Evolutionary conservation across 2,888 invertebrate genomes (phyloP).

Genomic region (Rotaria macrura): DNA sequence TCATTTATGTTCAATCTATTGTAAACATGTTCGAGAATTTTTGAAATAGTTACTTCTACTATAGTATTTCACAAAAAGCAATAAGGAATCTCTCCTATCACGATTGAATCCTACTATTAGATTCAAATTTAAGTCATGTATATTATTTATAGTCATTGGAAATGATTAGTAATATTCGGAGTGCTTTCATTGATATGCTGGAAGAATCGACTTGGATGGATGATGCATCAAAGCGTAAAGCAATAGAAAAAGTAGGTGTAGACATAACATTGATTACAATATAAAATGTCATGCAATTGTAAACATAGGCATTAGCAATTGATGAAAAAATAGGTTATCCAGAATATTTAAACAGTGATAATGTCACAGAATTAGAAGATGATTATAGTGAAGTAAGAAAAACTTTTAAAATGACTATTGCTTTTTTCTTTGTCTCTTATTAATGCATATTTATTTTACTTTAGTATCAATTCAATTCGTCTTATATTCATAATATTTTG

Average conservation of each 20-base stretch:
- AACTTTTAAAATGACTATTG: background rate
- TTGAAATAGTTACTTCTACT: too few relatives aligned
- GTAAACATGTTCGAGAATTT: too few relatives aligned
- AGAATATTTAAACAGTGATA: conserved; percentile 1
- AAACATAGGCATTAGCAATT: conserved; percentile 12
- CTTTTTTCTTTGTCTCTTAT: too few relatives aligned
- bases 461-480: conserved; percentile 23
- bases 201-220: conserved; percentile 88
- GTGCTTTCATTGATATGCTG: conserved; percentile 73
- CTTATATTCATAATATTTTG: conserved; percentile 26
- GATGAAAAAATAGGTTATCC: conserved; percentile 32
- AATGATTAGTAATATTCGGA: conserved; percentile 74
- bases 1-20: too few relatives aligned
- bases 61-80: too few relatives aligned
- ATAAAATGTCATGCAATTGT: background rate
- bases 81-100: too few relatives aligned
- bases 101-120: too few relatives aligned
- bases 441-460: background rate
- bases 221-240: conserved; percentile 58
- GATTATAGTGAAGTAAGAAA: conserved; percentile 5
- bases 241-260: conserved; percentile 53
- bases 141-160: conserved; percentile 51
- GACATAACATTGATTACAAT: conserved; percentile 65
- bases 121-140: too few relatives aligned
- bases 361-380: conserved; percentile 9